These are phyloP conservation scores for Erebia palarica DNA, from an alignment of 2,888 invertebrate species.

Conservation along the genomic window DNA sequence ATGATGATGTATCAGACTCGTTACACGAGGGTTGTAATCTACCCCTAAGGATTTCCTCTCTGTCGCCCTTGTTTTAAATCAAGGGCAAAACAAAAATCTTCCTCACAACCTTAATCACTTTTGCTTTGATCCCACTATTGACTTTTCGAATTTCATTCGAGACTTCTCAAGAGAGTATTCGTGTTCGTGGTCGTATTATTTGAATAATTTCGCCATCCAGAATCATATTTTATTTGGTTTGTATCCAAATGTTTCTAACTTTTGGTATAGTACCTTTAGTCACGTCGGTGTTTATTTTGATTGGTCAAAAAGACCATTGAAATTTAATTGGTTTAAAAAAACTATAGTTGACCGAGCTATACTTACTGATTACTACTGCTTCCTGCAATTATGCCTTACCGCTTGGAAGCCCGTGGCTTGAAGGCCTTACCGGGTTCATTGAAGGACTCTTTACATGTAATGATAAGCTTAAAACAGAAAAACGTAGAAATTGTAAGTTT, in stretches of 20 bases:
- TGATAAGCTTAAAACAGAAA: not conserved
- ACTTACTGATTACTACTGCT: too few species aligned
- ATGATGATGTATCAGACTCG: conserved; percentile 5
- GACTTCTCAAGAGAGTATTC: not conserved
- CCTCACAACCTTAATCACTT: conserved; percentile 39
- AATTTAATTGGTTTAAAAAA: too few species aligned
- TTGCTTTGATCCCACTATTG: conserved; percentile 34
- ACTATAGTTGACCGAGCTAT: too few species aligned
- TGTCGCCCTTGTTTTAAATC: conserved; percentile 35
- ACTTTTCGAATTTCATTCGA: conserved; percentile 30
- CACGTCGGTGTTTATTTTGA: too few species aligned
- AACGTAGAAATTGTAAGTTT: too few species aligned
- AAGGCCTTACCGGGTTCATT: too few species aligned
- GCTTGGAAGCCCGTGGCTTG: too few species aligned
- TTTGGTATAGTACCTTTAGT: too few species aligned
- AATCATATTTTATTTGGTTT: conserved; percentile 7
- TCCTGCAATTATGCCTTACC: too few species aligned
- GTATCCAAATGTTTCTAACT: not conserved
- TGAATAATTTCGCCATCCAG: conserved; percentile 1
- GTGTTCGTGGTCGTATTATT: not conserved
- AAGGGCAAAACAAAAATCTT: conserved; percentile 38
- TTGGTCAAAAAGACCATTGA: too few species aligned
- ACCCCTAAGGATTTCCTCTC: conserved; percentile 39
- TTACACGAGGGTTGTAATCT: conserved; percentile 39
- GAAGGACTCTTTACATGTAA: too few species aligned